These are phyloP conservation scores for Zoanthus solanderi DNA, from an alignment of 92 coral and sea anemone genomes.

Conservation along the genomic window DNA sequence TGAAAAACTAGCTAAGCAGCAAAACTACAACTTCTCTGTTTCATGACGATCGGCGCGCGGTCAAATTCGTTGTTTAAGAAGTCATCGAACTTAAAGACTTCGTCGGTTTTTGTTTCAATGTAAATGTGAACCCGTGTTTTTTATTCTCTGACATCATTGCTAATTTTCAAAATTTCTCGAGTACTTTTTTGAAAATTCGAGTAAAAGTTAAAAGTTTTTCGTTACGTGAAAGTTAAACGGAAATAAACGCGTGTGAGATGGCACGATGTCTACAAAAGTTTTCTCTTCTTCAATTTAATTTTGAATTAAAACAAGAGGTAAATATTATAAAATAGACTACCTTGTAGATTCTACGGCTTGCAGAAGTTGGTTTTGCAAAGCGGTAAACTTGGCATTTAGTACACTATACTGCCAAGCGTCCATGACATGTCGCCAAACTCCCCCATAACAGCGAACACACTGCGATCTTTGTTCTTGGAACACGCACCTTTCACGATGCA, in stretches of 20 bases:
- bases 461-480: conserved; percentile 44
- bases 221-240: not conserved
- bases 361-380: conserved; percentile 56
- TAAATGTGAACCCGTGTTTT: not conserved
- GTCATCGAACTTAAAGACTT: no score
- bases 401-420: conserved; percentile 65
- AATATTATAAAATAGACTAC: conserved; percentile 1
- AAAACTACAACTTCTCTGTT: no score
- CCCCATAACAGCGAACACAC: conserved; percentile 37
- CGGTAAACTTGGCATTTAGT: conserved; percentile 41
- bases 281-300: not conserved
- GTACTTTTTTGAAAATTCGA: not conserved
- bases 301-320: not conserved
- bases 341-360: conserved; percentile 39
- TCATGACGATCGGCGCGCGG: no score
- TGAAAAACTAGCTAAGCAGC: no score
- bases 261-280: not conserved
- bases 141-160: no score
- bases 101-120: no score
- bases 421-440: conserved; percentile 18
- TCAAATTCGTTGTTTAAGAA: no score
- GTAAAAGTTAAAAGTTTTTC: conserved; percentile 4
- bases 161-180: no score
- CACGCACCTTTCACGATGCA: conserved; percentile 57
- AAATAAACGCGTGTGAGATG: not conserved